Percentiles rank a stretch among this genome's conserved stretches.
These are phyloP conservation scores for Philonicus albiceps DNA, from an alignment of 2,888 invertebrate species.

Conservation along the genomic window DNA sequence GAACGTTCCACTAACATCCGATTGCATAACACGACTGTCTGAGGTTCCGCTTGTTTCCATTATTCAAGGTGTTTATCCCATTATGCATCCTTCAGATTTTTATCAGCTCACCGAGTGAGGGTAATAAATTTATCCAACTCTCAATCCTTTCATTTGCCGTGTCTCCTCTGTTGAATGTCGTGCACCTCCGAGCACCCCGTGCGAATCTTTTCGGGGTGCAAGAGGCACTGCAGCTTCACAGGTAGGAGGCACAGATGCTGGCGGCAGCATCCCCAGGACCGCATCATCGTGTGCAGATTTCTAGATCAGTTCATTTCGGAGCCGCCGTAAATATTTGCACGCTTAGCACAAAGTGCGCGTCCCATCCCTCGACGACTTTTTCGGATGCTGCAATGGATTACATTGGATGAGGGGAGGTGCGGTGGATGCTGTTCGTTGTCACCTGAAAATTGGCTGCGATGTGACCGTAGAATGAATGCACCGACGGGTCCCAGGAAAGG, in stretches of 20 bases:
- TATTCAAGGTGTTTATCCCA: conserved; percentile 56
- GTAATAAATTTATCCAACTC: conserved; percentile 39
- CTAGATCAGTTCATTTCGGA: conserved; percentile 21
- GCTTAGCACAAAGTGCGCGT: neutral
- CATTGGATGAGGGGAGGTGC: neutral
- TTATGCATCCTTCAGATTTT: conserved; percentile 55
- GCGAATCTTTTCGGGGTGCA: neutral
- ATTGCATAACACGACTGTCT: neutral
- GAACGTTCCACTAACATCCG: neutral
- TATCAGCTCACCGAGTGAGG: conserved; percentile 41
- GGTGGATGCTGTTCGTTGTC: neutral
- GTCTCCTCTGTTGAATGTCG: neutral
- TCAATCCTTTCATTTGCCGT: conserved; percentile 12
- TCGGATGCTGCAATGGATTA: neutral
- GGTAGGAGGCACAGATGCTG: neutral
- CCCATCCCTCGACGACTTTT: conserved; percentile 16
- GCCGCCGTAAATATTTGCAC: conserved; percentile 36
- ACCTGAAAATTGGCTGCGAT: neutral
- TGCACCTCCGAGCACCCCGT: neutral
- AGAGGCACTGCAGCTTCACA: neutral
- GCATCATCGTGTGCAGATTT: neutral
- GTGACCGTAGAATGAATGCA: neutral
- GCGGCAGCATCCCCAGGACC: neutral
- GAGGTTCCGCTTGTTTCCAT: conserved; percentile 37
- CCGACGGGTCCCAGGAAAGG: neutral